Base-by-base conservation (phyloP, 1,140 invertebrate genomes). In the Drosophila ogumai region DNA sequence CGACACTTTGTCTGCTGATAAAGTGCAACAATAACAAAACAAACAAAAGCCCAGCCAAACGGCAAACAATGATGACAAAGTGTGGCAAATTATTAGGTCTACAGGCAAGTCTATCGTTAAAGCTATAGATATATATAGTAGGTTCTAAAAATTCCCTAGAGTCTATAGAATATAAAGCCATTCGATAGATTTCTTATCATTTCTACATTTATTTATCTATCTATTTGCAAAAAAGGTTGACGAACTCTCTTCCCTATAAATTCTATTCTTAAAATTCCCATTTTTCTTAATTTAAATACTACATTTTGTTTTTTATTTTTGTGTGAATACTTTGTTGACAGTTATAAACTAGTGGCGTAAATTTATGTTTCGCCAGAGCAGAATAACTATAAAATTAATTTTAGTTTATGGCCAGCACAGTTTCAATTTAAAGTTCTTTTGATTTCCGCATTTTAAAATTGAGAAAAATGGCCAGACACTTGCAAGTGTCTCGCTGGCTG, bases 1-100 rank as follows among this genome's bases (percentile, higher is more conserved):
- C 84, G 82, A 82, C 82, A 86, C 82, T 87, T 79, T 87, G 82
- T 87, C 82, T 82, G 58, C 82, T 87, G 82, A 86, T 87, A 87
- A 67, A 82, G 60, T 69, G 76, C 79, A 50, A 50, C 47, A 79
- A 72, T 68, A 86, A 64, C 75, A 81, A 58, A 54, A 50, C 71
- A 41, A 59, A 79, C 66, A 54, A 68, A 54, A 72, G 74, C 49
- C 58, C 28, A 10, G 65, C 57, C 32, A 43, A 76, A 81, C 58
- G 75, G 63, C 71, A 60, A 73, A 67, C 60, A 65, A 56, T 59
- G 46, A 43, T 71, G 38, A 54, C 59, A 66, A 38, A 74, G 61
- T 65, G 58, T 72, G 81, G 67, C 81, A 81, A 86, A 86, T 85
- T 81, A 85, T 78, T 67, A 64, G 64, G 56, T 81, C 64, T 75